These are phyloP conservation scores for Cydia splendana DNA, from an alignment of 1,140 invertebrate genomes.

Conservation along the genomic window DNA sequence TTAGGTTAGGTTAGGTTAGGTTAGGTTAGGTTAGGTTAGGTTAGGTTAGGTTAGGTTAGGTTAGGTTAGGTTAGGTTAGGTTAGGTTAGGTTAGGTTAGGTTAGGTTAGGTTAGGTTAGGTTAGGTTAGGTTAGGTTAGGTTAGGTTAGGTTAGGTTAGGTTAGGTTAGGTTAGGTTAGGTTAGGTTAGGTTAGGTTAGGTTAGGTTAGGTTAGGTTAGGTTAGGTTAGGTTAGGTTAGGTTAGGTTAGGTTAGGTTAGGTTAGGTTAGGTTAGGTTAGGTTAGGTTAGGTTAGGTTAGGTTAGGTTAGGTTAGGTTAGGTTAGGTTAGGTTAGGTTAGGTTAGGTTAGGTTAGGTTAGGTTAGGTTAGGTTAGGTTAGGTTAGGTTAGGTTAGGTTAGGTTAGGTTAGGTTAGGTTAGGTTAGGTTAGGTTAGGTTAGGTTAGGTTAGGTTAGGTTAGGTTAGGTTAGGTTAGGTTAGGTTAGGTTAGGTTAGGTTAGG, in stretches of 20 bases:
- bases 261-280: no score
- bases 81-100: conserved; percentile 56
- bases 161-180: conserved; percentile 25
- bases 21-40: conserved; percentile 58
- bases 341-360: conserved; percentile 40
- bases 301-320: conserved; percentile 36
- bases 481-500: no score
- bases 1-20: conserved; percentile 57
- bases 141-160: conserved; percentile 32
- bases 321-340: conserved; percentile 39
- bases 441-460: no score
- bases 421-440: no score
- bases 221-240: conserved; percentile 32
- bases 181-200: conserved; percentile 36
- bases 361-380: conserved; percentile 42
- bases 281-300: no score
- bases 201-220: conserved; percentile 40
- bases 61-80: conserved; percentile 58
- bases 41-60: conserved; percentile 61
- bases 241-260: no score
- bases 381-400: conserved; percentile 38
- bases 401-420: conserved; percentile 34
- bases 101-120: conserved; percentile 46
- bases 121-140: conserved; percentile 34
- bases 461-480: no score